phyloP scores from a whole-genome alignment of 1,140 invertebrate genomes.

The Zaprionus inermis region DNA sequence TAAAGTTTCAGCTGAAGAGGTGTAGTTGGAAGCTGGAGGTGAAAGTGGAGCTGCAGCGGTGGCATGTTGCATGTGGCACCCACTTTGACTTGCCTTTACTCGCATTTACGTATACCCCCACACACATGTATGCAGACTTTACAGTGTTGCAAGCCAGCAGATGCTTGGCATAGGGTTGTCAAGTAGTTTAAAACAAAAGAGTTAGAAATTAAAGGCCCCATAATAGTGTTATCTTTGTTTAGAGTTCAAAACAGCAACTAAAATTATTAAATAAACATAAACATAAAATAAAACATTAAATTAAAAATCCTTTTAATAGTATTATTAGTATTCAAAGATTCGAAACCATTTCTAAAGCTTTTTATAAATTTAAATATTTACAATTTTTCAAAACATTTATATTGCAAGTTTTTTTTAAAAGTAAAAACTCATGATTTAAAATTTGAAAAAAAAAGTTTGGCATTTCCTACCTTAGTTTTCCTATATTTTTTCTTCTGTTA shows the following conservation, averaged over 20 bases:
- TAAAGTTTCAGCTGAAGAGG: too few relatives aligned
- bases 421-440: not conserved
- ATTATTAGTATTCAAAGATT: too few relatives aligned
- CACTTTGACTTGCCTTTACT: conserved; percentile 55
- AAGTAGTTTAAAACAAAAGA: not conserved
- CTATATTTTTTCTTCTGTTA: not conserved
- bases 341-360: too few relatives aligned
- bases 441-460: too few relatives aligned
- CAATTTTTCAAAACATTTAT: too few relatives aligned
- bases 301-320: too few relatives aligned
- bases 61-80: conserved; percentile 25
- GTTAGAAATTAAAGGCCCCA: not conserved
- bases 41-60: not conserved
- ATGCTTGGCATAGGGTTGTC: conserved; percentile 52
- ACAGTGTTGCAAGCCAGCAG: conserved; percentile 46
- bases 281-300: too few relatives aligned
- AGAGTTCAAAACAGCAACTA: not conserved
- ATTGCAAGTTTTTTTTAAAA: too few relatives aligned
- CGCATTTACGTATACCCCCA: conserved; percentile 66
- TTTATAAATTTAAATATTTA: too few relatives aligned
- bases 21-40: not conserved
- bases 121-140: conserved; percentile 16
- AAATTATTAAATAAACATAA: not conserved
- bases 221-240: too few relatives aligned
- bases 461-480: too few relatives aligned